Conservation (phyloP, 2,797 vertebrate species). For the Chelon auratus region DNA sequence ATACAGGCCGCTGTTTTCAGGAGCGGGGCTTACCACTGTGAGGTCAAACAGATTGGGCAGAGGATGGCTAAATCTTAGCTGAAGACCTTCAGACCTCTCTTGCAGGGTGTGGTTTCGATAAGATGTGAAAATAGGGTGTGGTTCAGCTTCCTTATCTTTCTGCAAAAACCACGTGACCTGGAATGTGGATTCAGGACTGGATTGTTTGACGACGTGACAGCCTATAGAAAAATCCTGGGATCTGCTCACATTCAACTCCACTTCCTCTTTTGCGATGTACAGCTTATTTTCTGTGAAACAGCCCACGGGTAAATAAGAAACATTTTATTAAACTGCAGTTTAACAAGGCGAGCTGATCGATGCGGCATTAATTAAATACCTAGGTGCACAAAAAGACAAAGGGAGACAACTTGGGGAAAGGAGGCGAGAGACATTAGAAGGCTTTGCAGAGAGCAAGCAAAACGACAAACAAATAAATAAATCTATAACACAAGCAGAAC, state of each 20-base stretch:
- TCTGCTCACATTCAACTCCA: slow-evolving; percentile 46
- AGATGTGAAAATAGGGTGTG: slow-evolving; percentile 58
- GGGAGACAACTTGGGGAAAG: background rate
- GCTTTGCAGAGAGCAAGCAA: background rate
- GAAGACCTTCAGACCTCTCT: background rate
- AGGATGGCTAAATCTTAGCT: slow-evolving; percentile 67
- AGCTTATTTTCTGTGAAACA: slow-evolving; percentile 56
- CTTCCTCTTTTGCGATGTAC: slow-evolving; percentile 26
- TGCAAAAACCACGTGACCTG: slow-evolving; percentile 75
- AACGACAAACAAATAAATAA: background rate
- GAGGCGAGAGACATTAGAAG: background rate
- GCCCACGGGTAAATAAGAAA: background rate
- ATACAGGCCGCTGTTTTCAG: slow-evolving; percentile 81
- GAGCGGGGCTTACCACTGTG: slow-evolving; percentile 33
- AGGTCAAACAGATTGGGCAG: slow-evolving; percentile 60
- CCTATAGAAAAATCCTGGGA: slow-evolving; percentile 53
- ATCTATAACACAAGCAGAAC: background rate
- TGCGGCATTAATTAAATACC: slow-evolving; percentile 8
- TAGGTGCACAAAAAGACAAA: background rate
- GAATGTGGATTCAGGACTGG: slow-evolving; percentile 62
- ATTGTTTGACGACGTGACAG: slow-evolving; percentile 58
- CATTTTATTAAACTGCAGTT: background rate
- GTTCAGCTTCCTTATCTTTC: slow-evolving; percentile 2
- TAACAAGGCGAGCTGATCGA: slow-evolving; percentile 1
- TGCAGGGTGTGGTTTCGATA: slow-evolving; percentile 67